Evolutionary conservation across 2,888 invertebrate genomes (phyloP).

Genomic region (Apamea epomidion): DNA sequence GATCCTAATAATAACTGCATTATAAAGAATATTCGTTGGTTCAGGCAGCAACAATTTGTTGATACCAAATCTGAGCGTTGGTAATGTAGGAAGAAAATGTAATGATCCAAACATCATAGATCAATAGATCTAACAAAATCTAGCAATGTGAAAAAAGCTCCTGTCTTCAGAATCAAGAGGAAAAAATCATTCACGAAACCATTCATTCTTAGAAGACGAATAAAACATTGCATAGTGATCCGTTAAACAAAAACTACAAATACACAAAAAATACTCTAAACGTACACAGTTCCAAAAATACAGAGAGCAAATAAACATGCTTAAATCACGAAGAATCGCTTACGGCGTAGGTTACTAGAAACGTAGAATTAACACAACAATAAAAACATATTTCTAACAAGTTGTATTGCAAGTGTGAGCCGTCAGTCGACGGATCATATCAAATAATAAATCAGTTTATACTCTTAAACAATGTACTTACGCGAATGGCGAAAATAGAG

Average conservation of each 20-base stretch:
- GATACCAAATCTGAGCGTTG: neutral
- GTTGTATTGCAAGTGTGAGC: slow-evolving; percentile 55
- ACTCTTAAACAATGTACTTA: slow-evolving; percentile 60
- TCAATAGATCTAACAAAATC: slow-evolving; percentile 29
- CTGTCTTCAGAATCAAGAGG: slow-evolving; percentile 10
- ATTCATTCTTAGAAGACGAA: slow-evolving; percentile 57
- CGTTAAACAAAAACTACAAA: slow-evolving; percentile 55
- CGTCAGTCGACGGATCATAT: slow-evolving; percentile 69
- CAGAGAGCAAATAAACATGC: slow-evolving; percentile 59
- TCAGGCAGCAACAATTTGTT: neutral
- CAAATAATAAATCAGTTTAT: slow-evolving; percentile 67
- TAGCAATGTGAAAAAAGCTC: slow-evolving; percentile 20
- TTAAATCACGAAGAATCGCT: slow-evolving; percentile 58
- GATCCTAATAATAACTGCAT: neutral
- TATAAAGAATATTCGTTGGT: neutral
- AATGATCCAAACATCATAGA: slow-evolving; percentile 4
- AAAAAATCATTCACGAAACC: slow-evolving; percentile 36
- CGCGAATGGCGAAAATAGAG: slow-evolving; percentile 56
- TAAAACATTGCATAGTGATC: slow-evolving; percentile 48
- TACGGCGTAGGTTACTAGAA: slow-evolving; percentile 46
- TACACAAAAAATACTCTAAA: slow-evolving; percentile 57
- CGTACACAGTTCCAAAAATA: slow-evolving; percentile 55
- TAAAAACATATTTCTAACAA: slow-evolving; percentile 69
- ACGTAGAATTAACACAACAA: slow-evolving; percentile 68
- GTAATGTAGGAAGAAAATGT: neutral